phyloP scores from a whole-genome alignment of 2,797 vertebrate genomes.

The Typhlichthys subterraneus region DNA sequence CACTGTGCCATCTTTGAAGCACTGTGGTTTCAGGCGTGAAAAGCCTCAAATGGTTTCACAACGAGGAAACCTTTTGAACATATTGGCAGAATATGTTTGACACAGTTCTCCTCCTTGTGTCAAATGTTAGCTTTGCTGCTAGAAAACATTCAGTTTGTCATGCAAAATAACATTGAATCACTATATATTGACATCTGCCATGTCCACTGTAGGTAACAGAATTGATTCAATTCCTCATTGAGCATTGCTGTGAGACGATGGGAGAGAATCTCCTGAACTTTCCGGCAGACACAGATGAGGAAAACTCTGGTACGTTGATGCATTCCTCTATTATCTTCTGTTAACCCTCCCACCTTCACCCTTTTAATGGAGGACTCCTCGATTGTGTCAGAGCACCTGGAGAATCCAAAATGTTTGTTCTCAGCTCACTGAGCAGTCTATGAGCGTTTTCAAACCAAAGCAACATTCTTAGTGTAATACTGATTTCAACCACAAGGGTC shows the following conservation, averaged over 20 bases:
- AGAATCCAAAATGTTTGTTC: too few relatives aligned
- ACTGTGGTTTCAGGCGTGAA: slow-evolving; percentile 42
- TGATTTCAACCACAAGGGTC: too few relatives aligned
- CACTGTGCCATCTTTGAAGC: slow-evolving; percentile 51
- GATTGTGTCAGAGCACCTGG: too few relatives aligned
- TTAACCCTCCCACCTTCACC: neutral
- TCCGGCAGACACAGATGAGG: slow-evolving; percentile 73
- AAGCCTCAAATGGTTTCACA: slow-evolving; percentile 61
- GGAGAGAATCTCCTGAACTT: slow-evolving; percentile 78
- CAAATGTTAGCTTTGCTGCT: neutral
- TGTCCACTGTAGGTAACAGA: slow-evolving; percentile 79
- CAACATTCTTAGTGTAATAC: too few relatives aligned
- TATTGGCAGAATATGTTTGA: neutral
- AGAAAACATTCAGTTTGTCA: neutral
- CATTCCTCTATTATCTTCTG: neutral
- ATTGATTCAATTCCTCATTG: slow-evolving; percentile 89
- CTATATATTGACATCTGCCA: slow-evolving; percentile 16
- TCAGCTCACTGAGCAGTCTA: too few relatives aligned
- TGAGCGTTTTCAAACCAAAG: too few relatives aligned
- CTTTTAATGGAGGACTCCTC: neutral
- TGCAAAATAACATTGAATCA: neutral
- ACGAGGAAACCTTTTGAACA: neutral
- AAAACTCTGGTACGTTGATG: slow-evolving; percentile 77
- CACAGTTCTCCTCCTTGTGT: neutral
- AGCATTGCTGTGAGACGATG: slow-evolving; percentile 85